Conservation (phyloP, 1,140 invertebrate species). For the Zaprionus ghesquierei region DNA sequence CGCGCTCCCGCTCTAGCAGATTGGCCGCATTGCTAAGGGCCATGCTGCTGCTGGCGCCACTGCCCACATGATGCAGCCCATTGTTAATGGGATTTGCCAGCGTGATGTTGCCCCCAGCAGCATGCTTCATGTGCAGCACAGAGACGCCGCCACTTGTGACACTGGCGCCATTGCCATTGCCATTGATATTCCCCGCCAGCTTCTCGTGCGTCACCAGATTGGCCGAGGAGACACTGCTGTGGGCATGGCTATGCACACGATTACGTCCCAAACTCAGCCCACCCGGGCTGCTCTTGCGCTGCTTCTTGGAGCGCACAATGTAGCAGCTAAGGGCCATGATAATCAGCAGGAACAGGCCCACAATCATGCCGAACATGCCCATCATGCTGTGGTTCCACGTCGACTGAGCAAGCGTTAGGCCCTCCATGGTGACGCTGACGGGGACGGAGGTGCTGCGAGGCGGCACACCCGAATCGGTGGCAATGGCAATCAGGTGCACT, state of each 20-base stretch:
- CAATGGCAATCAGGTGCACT: constrained; percentile 89
- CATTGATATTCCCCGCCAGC: constrained; percentile 65
- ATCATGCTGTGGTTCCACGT: constrained; percentile 70
- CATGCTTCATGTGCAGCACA: constrained; percentile 77
- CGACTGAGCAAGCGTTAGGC: constrained; percentile 67
- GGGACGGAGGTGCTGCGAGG: constrained; percentile 79
- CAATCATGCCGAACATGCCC: constrained; percentile 74
- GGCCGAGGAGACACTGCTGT: constrained; percentile 76
- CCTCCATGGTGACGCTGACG: constrained; percentile 78
- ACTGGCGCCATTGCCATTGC: constrained; percentile 59
- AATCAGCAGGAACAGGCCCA: constrained; percentile 72
- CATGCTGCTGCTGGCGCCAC: constrained; percentile 83
- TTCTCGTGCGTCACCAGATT: constrained; percentile 81
- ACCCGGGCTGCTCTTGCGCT: constrained; percentile 60
- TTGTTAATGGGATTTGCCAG: constrained; percentile 80
- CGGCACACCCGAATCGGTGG: constrained; percentile 87
- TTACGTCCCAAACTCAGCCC: constrained; percentile 64
- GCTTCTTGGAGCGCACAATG: constrained; percentile 72
- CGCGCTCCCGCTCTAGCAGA: constrained; percentile 63
- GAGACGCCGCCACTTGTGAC: constrained; percentile 72
- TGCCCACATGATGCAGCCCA: constrained; percentile 62
- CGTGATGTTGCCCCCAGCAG: constrained; percentile 58
- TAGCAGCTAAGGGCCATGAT: constrained; percentile 76
- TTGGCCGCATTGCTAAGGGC: constrained; percentile 81
- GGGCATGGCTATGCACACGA: constrained; percentile 79